phyloP scores from a whole-genome alignment of 2,888 invertebrate genomes.

The Cylindroiulus punctatus region DNA sequence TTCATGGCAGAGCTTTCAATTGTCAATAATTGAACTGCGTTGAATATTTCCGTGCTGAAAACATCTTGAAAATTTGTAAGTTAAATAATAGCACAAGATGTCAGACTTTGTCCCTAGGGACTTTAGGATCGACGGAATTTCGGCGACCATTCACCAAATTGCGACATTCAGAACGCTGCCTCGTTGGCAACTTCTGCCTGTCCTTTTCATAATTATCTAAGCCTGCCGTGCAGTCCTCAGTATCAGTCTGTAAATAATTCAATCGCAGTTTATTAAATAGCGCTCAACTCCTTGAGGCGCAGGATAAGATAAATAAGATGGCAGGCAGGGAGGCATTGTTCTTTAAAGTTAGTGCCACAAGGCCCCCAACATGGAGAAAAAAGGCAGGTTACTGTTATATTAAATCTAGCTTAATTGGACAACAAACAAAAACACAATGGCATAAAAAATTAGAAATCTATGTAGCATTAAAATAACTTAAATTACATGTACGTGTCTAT shows the following conservation, averaged over 20 bases:
- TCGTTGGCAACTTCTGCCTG: slow-evolving; percentile 54
- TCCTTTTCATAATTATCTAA: slow-evolving; percentile 57
- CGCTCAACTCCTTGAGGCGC: not conserved
- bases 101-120: slow-evolving; percentile 57
- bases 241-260: slow-evolving; percentile 57
- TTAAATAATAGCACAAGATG: slow-evolving; percentile 51
- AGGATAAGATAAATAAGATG: too few species aligned
- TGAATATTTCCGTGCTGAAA: slow-evolving; percentile 45
- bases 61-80: slow-evolving; percentile 39
- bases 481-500: too few species aligned
- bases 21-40: slow-evolving; percentile 40
- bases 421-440: too few species aligned
- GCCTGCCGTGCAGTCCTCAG: slow-evolving; percentile 57
- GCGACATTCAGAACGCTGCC: slow-evolving; percentile 56
- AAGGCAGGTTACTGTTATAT: too few species aligned
- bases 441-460: too few species aligned
- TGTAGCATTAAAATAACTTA: too few species aligned
- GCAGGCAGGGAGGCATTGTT: too few species aligned
- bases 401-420: too few species aligned
- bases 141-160: slow-evolving; percentile 57
- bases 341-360: too few species aligned
- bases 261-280: not conserved
- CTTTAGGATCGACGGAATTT: slow-evolving; percentile 55
- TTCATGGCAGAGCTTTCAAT: slow-evolving; percentile 45
- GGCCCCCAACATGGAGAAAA: too few species aligned